Conservation (phyloP, 2,888 invertebrate genomes). For the Dryobotodes eremita region DNA sequence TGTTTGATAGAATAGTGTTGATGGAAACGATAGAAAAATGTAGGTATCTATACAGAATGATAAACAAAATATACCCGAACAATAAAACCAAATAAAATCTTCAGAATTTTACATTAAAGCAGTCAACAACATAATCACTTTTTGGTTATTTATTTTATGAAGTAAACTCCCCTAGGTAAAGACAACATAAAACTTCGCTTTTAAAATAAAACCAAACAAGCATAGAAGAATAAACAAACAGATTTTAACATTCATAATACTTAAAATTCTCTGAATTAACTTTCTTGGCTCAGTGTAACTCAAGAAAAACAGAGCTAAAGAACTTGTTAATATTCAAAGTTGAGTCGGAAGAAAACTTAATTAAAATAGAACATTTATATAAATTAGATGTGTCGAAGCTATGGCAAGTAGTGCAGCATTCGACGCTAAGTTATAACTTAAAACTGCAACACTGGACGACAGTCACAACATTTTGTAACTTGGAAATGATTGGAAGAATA, state of each 20-base stretch:
- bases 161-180: background rate
- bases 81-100: background rate
- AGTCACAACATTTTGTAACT: slow-evolving; percentile 20
- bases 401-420: slow-evolving; percentile 65
- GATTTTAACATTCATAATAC: slow-evolving; percentile 25
- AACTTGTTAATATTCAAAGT: slow-evolving; percentile 73
- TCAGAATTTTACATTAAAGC: too few species aligned
- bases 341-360: slow-evolving; percentile 73
- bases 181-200: background rate
- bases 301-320: slow-evolving; percentile 65
- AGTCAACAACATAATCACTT: too few species aligned
- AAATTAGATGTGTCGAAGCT: slow-evolving; percentile 73
- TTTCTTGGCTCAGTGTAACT: slow-evolving; percentile 51
- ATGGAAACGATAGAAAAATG: background rate
- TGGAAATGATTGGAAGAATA: background rate
- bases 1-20: too few species aligned
- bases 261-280: slow-evolving; percentile 51
- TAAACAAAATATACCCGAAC: background rate
- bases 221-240: slow-evolving; percentile 11
- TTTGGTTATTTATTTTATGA: background rate
- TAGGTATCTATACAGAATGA: background rate
- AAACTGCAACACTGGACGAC: slow-evolving; percentile 46
- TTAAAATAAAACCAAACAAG: slow-evolving; percentile 13
- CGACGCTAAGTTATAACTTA: slow-evolving; percentile 61
- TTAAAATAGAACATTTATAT: slow-evolving; percentile 74